Base-by-base conservation (phyloP, 2,797 vertebrate species). In the Macrochelys suwanniensis region DNA sequence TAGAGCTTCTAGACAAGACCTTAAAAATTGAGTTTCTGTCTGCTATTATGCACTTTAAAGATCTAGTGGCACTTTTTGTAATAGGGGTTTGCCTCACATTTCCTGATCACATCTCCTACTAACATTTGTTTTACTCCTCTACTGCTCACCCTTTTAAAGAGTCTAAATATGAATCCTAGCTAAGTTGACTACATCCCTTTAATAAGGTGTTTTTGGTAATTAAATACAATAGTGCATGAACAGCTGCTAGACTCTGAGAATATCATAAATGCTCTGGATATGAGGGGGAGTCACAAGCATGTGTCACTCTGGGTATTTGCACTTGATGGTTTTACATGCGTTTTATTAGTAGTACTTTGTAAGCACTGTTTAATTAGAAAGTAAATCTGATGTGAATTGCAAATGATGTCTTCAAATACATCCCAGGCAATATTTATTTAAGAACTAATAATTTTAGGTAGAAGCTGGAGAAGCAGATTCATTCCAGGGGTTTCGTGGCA, bases 351-450 rank as follows among this genome's bases (percentile, higher is more conserved):
- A 84, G 53, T 61, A 79, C 33, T 79, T 92, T 88, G 51, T 95
- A 92, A 97, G 86, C 25, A 71, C 23, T 65, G 76, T 83, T 96
- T 94, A 95, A 94, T 97, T 95, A 91, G 80, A 89, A 94, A 92
- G 57, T 51, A 95, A 97, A 96, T 96, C 85, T 96, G 54, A 95
- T 85, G 28, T 91, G 84, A 97, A 92, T 92, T 96, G 85, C 88
- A 94, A 97, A 91, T 83, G 8, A 5, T 96, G 50, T 84, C 77
- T 95, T 93, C 90, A 92, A 95, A 93, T 85, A 86, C 17, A 91
- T 65, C 23, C 47, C 80, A 77, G 28, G 65, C 16, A 89, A 89
- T 92, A 86, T 89, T 96, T 96, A 89, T 87, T 87, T 87, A 91
- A 68, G 49, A 95, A 7, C 31, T 85, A 92, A 92, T 92, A 0